Conservation (phyloP, 2,113 vertebrate genomes). For the Chrysemys picta region DNA sequence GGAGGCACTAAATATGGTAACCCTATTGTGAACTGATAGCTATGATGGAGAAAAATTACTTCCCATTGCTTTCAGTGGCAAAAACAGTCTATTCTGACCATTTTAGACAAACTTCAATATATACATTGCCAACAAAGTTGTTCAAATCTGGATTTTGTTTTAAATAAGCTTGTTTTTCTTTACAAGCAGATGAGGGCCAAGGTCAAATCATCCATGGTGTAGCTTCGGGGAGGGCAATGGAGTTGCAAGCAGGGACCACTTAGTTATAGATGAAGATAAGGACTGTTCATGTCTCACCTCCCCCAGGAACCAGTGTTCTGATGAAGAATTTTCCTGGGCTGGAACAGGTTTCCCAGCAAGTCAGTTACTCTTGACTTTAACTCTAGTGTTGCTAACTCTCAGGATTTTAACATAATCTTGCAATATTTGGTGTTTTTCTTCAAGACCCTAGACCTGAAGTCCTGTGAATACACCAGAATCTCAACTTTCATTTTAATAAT, state of each 20-base stretch:
- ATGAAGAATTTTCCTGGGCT: neutral
- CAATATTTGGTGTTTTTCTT: neutral
- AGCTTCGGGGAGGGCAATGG: neutral
- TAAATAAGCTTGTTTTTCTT: neutral
- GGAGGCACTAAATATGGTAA: too few species aligned
- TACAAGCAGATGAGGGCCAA: neutral
- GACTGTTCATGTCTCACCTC: neutral
- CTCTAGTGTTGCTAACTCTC: neutral
- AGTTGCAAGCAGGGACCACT: neutral
- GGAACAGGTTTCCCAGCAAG: neutral
- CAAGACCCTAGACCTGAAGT: neutral
- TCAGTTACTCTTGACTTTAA: neutral
- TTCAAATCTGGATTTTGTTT: conserved; percentile 1
- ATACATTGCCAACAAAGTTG: neutral
- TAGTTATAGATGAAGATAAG: neutral
- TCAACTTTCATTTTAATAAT: neutral
- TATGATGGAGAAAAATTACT: neutral
- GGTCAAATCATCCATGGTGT: neutral
- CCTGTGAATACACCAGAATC: neutral
- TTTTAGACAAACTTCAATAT: neutral
- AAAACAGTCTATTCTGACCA: neutral
- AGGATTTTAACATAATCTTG: neutral
- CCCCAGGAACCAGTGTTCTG: neutral
- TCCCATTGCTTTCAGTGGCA: neutral
- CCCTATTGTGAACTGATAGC: neutral